These are phyloP conservation scores for Littorina saxatilis DNA, from an alignment of 1,140 invertebrate genomes.

Conservation along the genomic window DNA sequence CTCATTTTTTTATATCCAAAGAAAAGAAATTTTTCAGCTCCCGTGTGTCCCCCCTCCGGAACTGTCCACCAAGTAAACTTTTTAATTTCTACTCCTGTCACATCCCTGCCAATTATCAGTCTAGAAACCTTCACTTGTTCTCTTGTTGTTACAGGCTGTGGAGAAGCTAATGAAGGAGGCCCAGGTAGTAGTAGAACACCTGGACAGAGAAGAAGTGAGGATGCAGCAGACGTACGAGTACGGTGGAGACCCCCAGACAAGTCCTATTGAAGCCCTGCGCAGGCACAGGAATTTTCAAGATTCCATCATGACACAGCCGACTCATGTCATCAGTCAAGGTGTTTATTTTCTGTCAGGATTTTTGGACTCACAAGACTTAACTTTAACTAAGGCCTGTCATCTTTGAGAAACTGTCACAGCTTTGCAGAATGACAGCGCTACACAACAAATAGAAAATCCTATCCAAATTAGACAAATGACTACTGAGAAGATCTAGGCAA, in stretches of 20 bases:
- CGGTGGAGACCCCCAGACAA: constrained; percentile 55
- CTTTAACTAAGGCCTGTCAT: neutral
- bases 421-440: too few species aligned
- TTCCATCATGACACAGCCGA: constrained; percentile 62
- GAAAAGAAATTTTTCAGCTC: too few species aligned
- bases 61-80: too few species aligned
- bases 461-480: too few species aligned
- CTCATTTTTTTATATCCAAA: too few species aligned
- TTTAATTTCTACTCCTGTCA: too few species aligned
- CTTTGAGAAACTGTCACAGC: too few species aligned
- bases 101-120: too few species aligned
- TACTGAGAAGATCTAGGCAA: too few species aligned
- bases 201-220: constrained; percentile 66
- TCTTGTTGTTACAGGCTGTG: constrained; percentile 55
- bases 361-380: neutral
- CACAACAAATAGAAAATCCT: too few species aligned
- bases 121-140: too few species aligned
- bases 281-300: constrained; percentile 66
- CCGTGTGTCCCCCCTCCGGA: too few species aligned
- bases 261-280: constrained; percentile 65
- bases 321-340: constrained; percentile 65
- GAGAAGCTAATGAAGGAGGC: constrained; percentile 72
- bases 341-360: neutral
- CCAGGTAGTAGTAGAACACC: constrained; percentile 57
- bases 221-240: constrained; percentile 53